phyloP scores from a whole-genome alignment of 2,888 invertebrate genomes.

The Tupiocoris notatus region DNA sequence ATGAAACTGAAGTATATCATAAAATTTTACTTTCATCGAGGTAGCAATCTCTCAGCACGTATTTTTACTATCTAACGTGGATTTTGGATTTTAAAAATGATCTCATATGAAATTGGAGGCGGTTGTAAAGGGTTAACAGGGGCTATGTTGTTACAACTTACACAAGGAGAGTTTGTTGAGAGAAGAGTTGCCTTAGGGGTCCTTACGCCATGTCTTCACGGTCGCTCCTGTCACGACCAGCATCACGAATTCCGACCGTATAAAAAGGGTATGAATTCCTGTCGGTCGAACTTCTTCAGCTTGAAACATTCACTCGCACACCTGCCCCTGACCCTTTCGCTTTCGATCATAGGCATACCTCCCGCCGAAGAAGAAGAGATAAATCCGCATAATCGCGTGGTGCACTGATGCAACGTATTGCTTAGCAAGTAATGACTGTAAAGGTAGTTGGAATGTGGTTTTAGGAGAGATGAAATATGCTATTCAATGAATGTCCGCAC shows the following conservation, averaged over 20 bases:
- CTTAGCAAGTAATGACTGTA: not conserved
- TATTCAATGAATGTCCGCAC: too few species aligned
- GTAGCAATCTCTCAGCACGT: too few species aligned
- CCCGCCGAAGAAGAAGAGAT: too few species aligned
- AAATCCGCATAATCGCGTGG: not conserved
- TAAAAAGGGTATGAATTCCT: conserved; percentile 25
- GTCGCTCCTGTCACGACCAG: conserved; percentile 19
- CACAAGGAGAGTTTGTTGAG: not conserved
- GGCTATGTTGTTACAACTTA: not conserved
- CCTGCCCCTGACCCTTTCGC: conserved; percentile 27
- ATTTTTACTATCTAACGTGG: too few species aligned
- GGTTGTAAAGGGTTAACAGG: not conserved
- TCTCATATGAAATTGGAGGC: too few species aligned
- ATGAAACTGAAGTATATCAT: too few species aligned
- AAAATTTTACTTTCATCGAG: too few species aligned
- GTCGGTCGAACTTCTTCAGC: not conserved
- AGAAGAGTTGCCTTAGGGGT: conserved; percentile 1
- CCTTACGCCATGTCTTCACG: conserved; percentile 14
- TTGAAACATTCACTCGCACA: not conserved
- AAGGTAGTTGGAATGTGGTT: too few species aligned
- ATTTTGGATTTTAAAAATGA: too few species aligned
- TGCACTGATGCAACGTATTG: not conserved
- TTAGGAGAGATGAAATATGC: too few species aligned
- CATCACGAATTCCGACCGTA: not conserved
- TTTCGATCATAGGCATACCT: too few species aligned